Base-by-base conservation (phyloP, 2,888 invertebrate genomes). In the Leptinotarsa rubiginosa region DNA sequence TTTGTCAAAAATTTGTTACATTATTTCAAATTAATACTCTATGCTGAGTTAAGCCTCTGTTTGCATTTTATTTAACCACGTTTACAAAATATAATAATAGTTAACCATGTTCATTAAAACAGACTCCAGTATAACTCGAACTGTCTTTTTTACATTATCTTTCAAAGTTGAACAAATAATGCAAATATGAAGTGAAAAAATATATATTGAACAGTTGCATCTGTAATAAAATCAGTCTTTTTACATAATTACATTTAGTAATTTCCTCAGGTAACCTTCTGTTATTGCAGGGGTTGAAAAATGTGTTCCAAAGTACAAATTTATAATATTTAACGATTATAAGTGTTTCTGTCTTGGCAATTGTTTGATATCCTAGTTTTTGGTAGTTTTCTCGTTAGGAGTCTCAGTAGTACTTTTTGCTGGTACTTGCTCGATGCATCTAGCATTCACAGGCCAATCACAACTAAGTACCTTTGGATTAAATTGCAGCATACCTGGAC, bases 401-500 rank as follows among this genome's bases (percentile, higher is more conserved):
- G 31, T 3, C 65, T 25, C 65, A 16, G 75, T 72, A 20, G 70
- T 54, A 50, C 67, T 70, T 47, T 65, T 71, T 22, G 47, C 54
- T 15, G 49, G 69, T 20, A 25, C 22, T 49, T 54, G 20, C 54
- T 49, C 47, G 18, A 22, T 20, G 41, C 81, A 81, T 59, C 70
- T 75, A 7, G 77, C 80, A 49, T 72, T 73, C 18, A 18, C 67
- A 7, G 81, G 81, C 77, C 76, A 81, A 65, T 81, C 81, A 72
- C 83, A 83, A 15, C 75, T 75, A 47, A 72, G 49, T 10, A 78
- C 50, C 18, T 77, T 79, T 7, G 78, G 74, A 70, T 81, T 81
- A 67, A 83, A 85, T 67, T 82, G 78, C 65, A 82, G 73, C 13
- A 78, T 78, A 10, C 75, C 77, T 4, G 82, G 80, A 66, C 84